Evolutionary conservation across 2,888 invertebrate species (phyloP).

Genomic region (Leptinotarsa haldemani): DNA sequence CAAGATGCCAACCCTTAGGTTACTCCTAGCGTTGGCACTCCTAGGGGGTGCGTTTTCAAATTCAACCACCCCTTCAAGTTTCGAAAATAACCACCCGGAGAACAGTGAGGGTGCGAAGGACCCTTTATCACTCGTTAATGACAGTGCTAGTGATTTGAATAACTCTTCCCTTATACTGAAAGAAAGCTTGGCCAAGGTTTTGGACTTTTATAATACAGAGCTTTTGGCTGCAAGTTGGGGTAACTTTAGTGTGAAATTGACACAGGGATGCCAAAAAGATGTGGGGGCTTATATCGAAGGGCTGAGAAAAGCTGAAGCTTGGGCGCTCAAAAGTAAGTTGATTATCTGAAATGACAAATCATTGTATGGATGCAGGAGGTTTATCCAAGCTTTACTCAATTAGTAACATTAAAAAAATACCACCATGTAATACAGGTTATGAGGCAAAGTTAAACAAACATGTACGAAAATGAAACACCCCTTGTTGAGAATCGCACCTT

Average conservation of each 20-base stretch:
- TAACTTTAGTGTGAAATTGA: conserved; percentile 66
- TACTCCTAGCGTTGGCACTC: conserved; percentile 42
- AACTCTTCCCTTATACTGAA: conserved; percentile 45
- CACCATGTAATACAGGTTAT: too few relatives aligned
- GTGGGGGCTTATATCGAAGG: conserved; percentile 73
- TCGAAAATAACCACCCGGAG: conserved; percentile 44
- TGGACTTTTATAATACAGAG: conserved; percentile 71
- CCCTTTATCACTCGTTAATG: conserved; percentile 52
- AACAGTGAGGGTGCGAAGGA: conserved; percentile 56
- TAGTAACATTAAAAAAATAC: too few relatives aligned
- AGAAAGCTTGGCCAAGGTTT: conserved; percentile 67
- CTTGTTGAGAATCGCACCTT: too few relatives aligned
- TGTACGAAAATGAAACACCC: too few relatives aligned
- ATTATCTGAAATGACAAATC: not conserved
- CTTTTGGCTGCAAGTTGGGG: conserved; percentile 71
- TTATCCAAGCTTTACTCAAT: too few relatives aligned
- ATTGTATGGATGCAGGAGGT: too few relatives aligned
- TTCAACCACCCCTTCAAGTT: conserved; percentile 28
- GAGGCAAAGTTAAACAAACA: too few relatives aligned
- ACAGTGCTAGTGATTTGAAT: conserved; percentile 51
- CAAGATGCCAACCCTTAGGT: conserved; percentile 25
- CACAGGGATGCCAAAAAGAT: conserved; percentile 69
- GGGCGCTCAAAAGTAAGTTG: conserved; percentile 80
- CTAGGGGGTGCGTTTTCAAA: conserved; percentile 28
- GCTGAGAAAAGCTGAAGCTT: conserved; percentile 70